These are phyloP conservation scores for Pogonomyrmex barbatus DNA, from an alignment of 1,140 invertebrate genomes.

Conservation along the genomic window DNA sequence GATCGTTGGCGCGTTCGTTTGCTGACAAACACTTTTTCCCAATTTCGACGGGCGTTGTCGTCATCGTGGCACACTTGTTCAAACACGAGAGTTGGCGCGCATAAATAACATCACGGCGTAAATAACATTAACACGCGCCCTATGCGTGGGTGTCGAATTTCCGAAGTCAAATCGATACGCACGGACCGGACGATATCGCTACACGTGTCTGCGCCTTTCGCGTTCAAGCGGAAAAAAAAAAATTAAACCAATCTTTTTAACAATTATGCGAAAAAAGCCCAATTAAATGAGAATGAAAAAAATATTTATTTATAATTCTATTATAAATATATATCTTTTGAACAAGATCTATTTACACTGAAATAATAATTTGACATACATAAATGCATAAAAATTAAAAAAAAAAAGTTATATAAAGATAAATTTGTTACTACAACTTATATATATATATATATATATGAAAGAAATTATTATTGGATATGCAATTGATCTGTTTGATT, in stretches of 20 bases:
- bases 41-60: slow-evolving; percentile 71
- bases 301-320: neutral
- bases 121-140: slow-evolving; percentile 72
- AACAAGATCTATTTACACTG: neutral
- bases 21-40: slow-evolving; percentile 73
- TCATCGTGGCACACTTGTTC: slow-evolving; percentile 75
- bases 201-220: neutral
- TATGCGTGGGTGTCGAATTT: slow-evolving; percentile 54
- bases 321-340: neutral
- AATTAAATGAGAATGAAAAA: neutral
- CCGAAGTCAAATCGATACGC: slow-evolving; percentile 43
- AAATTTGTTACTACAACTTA: neutral
- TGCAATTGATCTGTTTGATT: slow-evolving; percentile 8
- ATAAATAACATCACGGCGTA: slow-evolving; percentile 76
- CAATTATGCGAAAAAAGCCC: neutral
- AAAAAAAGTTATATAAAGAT: neutral
- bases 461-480: neutral
- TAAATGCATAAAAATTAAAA: slow-evolving; percentile 4
- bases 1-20: slow-evolving; percentile 65
- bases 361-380: slow-evolving; percentile 5
- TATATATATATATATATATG: too few species aligned
- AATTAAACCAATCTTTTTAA: slow-evolving; percentile 1
- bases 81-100: slow-evolving; percentile 67
- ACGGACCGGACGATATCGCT: slow-evolving; percentile 9
- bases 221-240: neutral